A percentile compares a stretch with the other conserved stretches of the same genome.
phyloP scores from a whole-genome alignment of 2,113 vertebrate species.

The Odontesthes bonariensis region DNA sequence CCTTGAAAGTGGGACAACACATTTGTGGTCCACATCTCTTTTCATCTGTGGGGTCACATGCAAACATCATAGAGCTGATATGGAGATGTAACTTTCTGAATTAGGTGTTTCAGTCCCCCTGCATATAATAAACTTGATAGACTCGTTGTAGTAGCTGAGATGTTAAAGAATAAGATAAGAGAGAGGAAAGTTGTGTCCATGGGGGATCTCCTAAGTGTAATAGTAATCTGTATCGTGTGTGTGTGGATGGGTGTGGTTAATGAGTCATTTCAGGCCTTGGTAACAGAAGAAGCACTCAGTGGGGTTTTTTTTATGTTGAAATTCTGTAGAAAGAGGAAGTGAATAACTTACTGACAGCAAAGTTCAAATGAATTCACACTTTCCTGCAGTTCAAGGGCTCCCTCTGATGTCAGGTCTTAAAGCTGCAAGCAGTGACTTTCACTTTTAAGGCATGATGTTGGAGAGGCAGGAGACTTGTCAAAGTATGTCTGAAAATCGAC shows the following conservation, averaged over 20 bases:
- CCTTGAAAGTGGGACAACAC: conserved; percentile 43
- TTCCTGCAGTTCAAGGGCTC: background rate
- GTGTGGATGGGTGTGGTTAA: background rate
- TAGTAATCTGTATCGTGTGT: background rate
- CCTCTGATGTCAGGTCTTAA: conserved; percentile 22
- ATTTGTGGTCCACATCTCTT: background rate
- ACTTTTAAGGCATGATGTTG: background rate
- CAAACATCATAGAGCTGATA: background rate
- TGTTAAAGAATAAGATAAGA: background rate
- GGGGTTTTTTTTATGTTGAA: background rate
- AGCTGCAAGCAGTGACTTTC: background rate
- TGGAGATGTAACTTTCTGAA: background rate
- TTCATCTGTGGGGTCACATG: background rate
- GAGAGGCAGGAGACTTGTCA: too few species aligned
- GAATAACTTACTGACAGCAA: background rate
- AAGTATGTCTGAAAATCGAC: background rate
- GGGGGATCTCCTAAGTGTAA: background rate
- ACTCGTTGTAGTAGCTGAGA: background rate
- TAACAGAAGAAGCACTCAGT: background rate
- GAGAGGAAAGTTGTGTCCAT: conserved; percentile 2
- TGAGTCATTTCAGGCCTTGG: background rate
- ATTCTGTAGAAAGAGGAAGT: conserved; percentile 36
- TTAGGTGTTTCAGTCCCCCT: background rate
- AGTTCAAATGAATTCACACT: background rate
- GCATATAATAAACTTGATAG: too few species aligned